Evolutionary conservation across 2,797 vertebrate genomes (phyloP).

Genomic region (Lacerta viridis): DNA sequence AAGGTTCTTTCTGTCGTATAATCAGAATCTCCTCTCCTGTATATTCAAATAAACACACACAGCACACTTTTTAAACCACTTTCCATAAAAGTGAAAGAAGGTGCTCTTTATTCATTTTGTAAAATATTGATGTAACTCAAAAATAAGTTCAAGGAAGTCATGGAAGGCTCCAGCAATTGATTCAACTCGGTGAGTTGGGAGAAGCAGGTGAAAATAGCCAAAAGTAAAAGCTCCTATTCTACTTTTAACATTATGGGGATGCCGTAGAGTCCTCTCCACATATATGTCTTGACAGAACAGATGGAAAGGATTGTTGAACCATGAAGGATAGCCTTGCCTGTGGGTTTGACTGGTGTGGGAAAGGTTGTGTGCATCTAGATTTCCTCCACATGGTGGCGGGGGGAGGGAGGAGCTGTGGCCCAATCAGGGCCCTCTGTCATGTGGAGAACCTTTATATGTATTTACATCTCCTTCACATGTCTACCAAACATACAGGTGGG

Average conservation of each 20-base stretch:
- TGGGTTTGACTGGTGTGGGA: background rate
- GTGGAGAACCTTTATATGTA: background rate
- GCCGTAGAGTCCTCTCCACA: background rate
- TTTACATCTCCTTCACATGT: too few relatives aligned
- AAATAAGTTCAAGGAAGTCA: background rate
- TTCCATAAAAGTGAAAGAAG: background rate
- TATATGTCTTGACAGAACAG: too few relatives aligned
- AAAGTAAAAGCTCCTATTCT: background rate
- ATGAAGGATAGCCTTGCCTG: background rate
- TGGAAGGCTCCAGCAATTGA: background rate
- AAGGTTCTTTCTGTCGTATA: background rate
- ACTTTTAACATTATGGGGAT: background rate
- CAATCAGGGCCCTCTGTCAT: background rate
- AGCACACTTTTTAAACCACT: background rate
- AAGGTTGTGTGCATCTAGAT: background rate
- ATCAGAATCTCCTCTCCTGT: background rate
- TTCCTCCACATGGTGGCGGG: too few relatives aligned
- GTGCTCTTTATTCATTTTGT: background rate
- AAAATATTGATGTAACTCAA: background rate
- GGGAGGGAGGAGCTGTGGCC: too few relatives aligned
- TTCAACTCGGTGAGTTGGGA: background rate
- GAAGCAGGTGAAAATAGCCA: background rate
- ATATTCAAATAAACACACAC: background rate
- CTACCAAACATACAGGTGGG: too few relatives aligned
- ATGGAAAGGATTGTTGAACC: too few relatives aligned